Evolutionary conservation across 2,888 invertebrate species (phyloP), one percentile per base, ranked within the genome.

Genomic region (Mantis religiosa): DNA sequence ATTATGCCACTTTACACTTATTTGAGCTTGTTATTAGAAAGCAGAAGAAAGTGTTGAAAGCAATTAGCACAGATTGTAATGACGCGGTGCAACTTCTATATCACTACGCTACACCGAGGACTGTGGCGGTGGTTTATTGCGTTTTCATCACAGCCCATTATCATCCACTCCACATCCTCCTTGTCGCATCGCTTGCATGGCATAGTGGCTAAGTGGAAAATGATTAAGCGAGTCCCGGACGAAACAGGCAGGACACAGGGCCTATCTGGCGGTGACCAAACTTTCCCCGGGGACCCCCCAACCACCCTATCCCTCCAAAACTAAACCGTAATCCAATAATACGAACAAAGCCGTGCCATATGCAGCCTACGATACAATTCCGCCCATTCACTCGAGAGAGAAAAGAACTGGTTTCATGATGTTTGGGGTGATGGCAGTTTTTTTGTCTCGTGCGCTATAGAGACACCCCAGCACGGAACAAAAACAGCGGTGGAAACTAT

Each of bases 231-330:
- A 82, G 82, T 34, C n/a, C 14, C 47, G 41, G 54, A 71, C 54
- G 54, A 71, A 71, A 71, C 54, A 71, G 54, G 54, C 54, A 71
- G 54, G 85, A 85, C 28, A 85, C 47, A 85, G 28, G 34, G 87
- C 87, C 87, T 87, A 87, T 87, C 87, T 34, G 87, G 54, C 87
- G 82, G 34, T 27, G 82, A 27, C 87, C 87, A 87, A 87, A 82
- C 87, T 87, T 82, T 82, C 87, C 87, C 82, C n/a, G n/a, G 87
- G 87, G 87, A 87, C 82, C 28, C 47, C 47, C n/a, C n/a, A n/a
- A n/a, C n/a, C n/a, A 25, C 85, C 27, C 20, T 27, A 4, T 20
- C 54, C 1, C 54, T 71, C 54, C 54, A 15, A 15, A 71, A 71
- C 54, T 71, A 9, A 27, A 34, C 71, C 86, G 28, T 85, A 85